Percentiles rank a stretch among this genome's conserved stretches.
Conservation (phyloP, 2,888 invertebrate genomes). For the Caradrina kadenii region DNA sequence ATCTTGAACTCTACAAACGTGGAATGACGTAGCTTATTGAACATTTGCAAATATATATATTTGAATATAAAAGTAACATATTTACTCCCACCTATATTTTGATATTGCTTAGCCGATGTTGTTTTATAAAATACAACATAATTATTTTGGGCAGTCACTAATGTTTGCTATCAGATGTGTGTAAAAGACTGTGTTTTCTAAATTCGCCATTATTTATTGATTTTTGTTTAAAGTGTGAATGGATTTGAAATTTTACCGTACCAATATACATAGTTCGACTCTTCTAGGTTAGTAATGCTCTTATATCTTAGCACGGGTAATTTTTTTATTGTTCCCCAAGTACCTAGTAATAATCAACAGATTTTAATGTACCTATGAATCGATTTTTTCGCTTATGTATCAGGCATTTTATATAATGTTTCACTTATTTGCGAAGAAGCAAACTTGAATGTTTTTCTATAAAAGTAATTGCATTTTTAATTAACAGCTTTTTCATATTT, state of each 20-base stretch:
- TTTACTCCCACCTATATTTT: constrained; percentile 65
- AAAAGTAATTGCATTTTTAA: constrained; percentile 11
- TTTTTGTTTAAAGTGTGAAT: constrained; percentile 33
- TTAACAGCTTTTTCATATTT: constrained; percentile 1
- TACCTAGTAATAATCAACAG: constrained; percentile 19
- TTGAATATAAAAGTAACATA: constrained; percentile 47
- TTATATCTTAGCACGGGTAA: constrained; percentile 27
- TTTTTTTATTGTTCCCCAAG: constrained; percentile 24
- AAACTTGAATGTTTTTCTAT: background rate
- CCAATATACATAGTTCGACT: constrained; percentile 10
- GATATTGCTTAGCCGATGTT: constrained; percentile 52
- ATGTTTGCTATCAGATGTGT: constrained; percentile 44
- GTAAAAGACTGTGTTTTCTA: constrained; percentile 37
- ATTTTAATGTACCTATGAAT: constrained; percentile 13
- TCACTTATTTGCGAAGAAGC: constrained; percentile 2
- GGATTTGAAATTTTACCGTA: constrained; percentile 46
- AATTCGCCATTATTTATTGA: constrained; percentile 59
- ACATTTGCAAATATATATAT: constrained; percentile 11
- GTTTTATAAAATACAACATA: constrained; percentile 47
- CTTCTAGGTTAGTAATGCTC: constrained; percentile 31
- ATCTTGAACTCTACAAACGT: constrained; percentile 48
- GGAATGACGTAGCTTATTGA: constrained; percentile 50
- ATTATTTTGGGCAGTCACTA: constrained; percentile 31
- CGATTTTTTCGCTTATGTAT: constrained; percentile 19
- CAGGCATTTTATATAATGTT: background rate